These are phyloP conservation scores for Arothron firmamentum DNA, from an alignment of 2,113 vertebrate genomes.

Conservation along the genomic window DNA sequence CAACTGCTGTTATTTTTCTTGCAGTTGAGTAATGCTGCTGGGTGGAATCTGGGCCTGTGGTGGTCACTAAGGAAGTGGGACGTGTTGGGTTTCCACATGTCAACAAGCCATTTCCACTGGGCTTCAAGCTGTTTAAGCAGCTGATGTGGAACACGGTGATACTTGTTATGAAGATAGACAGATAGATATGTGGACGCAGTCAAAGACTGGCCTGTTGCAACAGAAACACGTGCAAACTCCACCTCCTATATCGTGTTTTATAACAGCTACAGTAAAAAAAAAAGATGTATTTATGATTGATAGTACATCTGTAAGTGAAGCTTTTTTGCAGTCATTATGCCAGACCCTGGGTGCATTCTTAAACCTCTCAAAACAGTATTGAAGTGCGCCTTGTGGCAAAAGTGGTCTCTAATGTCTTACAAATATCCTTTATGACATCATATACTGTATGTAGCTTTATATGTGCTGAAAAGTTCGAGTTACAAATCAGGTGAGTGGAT, in stretches of 20 bases:
- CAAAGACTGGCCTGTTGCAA: conserved; percentile 1
- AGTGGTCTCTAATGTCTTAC: not conserved
- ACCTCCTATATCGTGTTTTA: not conserved
- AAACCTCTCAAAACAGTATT: conserved; percentile 5
- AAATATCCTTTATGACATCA: not conserved
- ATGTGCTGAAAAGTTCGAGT: not conserved
- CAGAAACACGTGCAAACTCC: not conserved
- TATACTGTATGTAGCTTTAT: not conserved
- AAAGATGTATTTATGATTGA: not conserved
- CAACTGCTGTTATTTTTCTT: conserved; percentile 56
- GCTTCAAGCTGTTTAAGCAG: conserved; percentile 25
- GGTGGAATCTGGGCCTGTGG: conserved; percentile 40
- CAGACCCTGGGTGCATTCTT: not conserved
- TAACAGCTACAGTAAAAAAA: too few relatives aligned
- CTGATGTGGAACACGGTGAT: conserved; percentile 23
- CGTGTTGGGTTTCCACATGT: conserved; percentile 41
- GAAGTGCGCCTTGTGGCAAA: not conserved
- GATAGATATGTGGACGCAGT: not conserved
- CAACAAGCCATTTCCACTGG: conserved; percentile 51
- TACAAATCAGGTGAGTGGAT: not conserved
- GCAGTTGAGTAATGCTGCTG: conserved; percentile 34
- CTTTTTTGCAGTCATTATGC: not conserved
- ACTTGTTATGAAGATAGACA: conserved; percentile 13
- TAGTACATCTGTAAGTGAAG: not conserved
- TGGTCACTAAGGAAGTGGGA: conserved; percentile 60